These are phyloP conservation scores for Baronia brevicornis DNA, from an alignment of 2,888 invertebrate species.

Conservation along the genomic window DNA sequence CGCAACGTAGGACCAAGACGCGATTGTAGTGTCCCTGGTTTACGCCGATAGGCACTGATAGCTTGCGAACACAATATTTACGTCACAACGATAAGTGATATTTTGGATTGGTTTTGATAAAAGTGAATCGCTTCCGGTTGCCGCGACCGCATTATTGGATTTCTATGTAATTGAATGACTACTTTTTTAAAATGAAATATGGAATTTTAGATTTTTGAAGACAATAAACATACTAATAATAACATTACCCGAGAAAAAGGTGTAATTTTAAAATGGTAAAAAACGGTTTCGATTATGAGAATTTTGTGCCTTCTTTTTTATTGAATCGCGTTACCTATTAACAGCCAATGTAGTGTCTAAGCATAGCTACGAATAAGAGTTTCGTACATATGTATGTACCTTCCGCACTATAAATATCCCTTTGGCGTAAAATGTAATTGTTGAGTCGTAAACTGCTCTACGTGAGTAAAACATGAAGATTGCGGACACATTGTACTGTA, in stretches of 20 bases:
- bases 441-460: constrained; percentile 10
- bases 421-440: constrained; percentile 3
- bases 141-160: neutral
- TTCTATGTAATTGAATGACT: neutral
- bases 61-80: constrained; percentile 5
- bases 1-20: constrained; percentile 1
- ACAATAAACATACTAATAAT: too few relatives aligned
- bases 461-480: constrained; percentile 4
- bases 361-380: neutral
- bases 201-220: too few relatives aligned
- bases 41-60: constrained; percentile 5
- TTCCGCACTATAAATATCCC: constrained; percentile 7
- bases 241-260: too few relatives aligned
- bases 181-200: too few relatives aligned
- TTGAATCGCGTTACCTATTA: too few relatives aligned
- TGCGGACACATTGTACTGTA: neutral
- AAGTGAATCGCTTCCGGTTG: constrained; percentile 4
- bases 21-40: constrained; percentile 11
- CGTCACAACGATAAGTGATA: constrained; percentile 6
- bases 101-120: constrained; percentile 6
- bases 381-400: neutral
- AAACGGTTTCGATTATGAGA: too few relatives aligned
- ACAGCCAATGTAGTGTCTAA: too few relatives aligned
- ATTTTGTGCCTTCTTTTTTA: too few relatives aligned
- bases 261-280: too few relatives aligned